Conservation (phyloP, 2,113 vertebrate species). For the Spilogale gracilis region DNA sequence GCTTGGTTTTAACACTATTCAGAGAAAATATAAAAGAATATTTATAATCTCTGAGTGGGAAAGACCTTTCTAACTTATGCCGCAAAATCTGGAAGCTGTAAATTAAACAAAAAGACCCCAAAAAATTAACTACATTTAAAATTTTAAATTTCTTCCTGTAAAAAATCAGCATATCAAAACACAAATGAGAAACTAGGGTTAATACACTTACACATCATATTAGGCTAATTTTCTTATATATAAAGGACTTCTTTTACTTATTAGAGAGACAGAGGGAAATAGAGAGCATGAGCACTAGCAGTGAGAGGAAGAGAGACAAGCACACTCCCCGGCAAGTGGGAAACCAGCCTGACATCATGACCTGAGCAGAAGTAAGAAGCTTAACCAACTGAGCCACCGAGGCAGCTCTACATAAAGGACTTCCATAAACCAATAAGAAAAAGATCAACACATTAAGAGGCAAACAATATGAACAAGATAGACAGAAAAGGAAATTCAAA, state of each 20-base stretch:
- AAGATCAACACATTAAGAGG: background rate
- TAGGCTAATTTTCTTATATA: background rate
- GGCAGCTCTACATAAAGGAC: background rate
- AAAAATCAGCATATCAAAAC: conserved; percentile 22
- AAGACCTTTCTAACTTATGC: conserved; percentile 30
- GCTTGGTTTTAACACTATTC: background rate
- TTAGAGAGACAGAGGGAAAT: background rate
- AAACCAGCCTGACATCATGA: background rate
- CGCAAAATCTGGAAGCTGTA: conserved; percentile 18
- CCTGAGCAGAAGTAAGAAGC: background rate
- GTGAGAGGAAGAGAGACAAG: background rate
- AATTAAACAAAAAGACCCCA: background rate
- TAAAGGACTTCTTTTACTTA: background rate
- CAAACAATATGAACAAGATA: background rate
- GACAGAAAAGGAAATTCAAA: conserved; percentile 15
- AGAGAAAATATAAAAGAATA: background rate
- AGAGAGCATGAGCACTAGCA: background rate
- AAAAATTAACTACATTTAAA: background rate
- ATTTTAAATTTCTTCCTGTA: background rate
- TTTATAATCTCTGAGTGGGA: conserved; percentile 40
- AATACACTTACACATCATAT: background rate
- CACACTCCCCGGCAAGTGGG: background rate
- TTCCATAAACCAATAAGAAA: conserved; percentile 15
- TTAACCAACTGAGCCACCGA: background rate
- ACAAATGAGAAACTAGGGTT: conserved; percentile 24